Percentiles rank a stretch among this genome's conserved stretches.
phyloP scores from a whole-genome alignment of 2,797 vertebrate species.

The Oreochromis grahami region DNA sequence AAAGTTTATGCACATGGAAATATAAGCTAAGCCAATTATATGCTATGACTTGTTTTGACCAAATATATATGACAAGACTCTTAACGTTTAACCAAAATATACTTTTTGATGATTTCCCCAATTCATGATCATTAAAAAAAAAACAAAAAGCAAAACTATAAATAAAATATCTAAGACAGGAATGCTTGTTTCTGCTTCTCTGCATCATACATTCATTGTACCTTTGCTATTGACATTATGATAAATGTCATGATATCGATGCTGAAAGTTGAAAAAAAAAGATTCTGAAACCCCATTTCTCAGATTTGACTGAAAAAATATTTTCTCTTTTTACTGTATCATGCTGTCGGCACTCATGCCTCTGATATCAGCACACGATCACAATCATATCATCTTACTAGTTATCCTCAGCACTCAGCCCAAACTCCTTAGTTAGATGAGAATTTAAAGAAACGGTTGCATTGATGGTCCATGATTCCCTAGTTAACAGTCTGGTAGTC shows the following conservation, averaged over 20 bases:
- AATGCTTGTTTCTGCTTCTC: not conserved
- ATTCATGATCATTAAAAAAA: not conserved
- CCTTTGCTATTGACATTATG: not conserved
- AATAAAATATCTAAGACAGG: not conserved
- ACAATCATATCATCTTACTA: not conserved
- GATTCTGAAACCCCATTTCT: not conserved
- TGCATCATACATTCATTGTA: not conserved
- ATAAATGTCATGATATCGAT: not conserved
- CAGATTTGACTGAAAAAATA: not conserved
- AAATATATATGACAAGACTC: not conserved
- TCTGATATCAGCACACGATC: not conserved
- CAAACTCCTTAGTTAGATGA: not conserved
- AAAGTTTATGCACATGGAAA: not conserved
- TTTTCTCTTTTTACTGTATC: not conserved
- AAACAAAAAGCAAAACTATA: not conserved
- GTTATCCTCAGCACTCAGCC: not conserved
- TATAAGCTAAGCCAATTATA: not conserved
- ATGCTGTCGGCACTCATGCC: not conserved
- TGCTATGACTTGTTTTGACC: not conserved
- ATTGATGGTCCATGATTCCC: not conserved
- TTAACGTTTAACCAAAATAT: not conserved
- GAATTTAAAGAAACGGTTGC: not conserved
- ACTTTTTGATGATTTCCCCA: not conserved
- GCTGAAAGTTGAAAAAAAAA: not conserved
- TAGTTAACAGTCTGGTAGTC: not conserved